Evolutionary conservation across 2,797 vertebrate species (phyloP).

Genomic region (Sus cebifrons): DNA sequence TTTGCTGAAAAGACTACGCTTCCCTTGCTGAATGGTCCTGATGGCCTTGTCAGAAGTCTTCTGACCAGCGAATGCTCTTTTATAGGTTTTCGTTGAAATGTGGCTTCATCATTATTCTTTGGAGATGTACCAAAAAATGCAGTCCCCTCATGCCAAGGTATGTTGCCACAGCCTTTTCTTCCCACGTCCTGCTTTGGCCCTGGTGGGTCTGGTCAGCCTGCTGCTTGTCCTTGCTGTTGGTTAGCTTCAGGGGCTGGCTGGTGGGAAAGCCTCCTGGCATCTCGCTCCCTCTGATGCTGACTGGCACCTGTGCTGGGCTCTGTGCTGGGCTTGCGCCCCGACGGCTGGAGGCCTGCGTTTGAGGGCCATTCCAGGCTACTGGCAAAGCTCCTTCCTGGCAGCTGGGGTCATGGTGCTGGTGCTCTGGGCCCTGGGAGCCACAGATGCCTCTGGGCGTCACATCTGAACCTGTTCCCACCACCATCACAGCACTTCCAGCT

Average conservation of each 20-base stretch:
- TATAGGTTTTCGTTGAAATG: constrained; percentile 98
- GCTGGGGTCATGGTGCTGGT: neutral
- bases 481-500: neutral
- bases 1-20: neutral
- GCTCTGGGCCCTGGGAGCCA: neutral
- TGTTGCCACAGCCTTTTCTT: neutral
- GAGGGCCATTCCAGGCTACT: neutral
- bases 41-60: neutral
- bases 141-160: constrained; percentile 99
- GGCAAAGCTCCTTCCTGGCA: neutral
- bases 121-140: constrained; percentile 98
- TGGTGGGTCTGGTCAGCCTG: neutral
- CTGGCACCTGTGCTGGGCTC: neutral
- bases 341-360: neutral
- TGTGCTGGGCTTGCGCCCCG: neutral
- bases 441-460: neutral
- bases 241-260: neutral
- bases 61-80: constrained; percentile 54
- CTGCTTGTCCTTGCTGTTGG: neutral
- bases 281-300: neutral
- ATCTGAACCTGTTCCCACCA: neutral
- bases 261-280: neutral
- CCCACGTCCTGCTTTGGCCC: neutral
- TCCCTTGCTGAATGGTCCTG: neutral
- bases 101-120: constrained; percentile 99